A percentile compares a stretch with the other conserved stretches of the same genome.
phyloP scores from a whole-genome alignment of 2,888 invertebrate species.

The Ditula angustiorana region DNA sequence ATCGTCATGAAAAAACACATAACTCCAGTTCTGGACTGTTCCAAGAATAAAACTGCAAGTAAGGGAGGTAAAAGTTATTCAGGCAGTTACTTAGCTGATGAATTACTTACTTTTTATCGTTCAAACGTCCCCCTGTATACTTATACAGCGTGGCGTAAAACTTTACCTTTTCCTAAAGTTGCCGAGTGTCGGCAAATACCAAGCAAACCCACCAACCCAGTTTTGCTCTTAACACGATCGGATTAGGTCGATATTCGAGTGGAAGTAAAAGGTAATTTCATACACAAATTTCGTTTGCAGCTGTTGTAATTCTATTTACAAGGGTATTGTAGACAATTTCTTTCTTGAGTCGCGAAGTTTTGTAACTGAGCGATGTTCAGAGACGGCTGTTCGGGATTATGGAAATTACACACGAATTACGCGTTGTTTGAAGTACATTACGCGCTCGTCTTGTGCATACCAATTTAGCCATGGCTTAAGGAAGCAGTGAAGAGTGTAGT shows the following conservation, averaged over 20 bases:
- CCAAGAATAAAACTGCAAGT: constrained; percentile 4
- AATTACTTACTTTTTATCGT: constrained; percentile 57
- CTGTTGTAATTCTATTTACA: constrained; percentile 42
- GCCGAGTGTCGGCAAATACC: constrained; percentile 48
- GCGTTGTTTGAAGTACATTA: not conserved
- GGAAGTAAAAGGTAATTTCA: constrained; percentile 37
- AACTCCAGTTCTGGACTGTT: not conserved
- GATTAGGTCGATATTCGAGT: constrained; percentile 45
- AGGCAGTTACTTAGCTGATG: constrained; percentile 46
- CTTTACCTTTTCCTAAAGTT: constrained; percentile 55
- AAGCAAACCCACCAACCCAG: constrained; percentile 35
- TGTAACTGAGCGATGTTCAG: constrained; percentile 35
- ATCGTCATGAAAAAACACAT: no score
- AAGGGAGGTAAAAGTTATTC: constrained; percentile 29
- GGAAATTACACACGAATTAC: constrained; percentile 20
- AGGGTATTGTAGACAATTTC: constrained; percentile 42
- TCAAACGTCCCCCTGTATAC: constrained; percentile 49
- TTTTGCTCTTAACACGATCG: constrained; percentile 36
- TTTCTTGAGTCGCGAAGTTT: constrained; percentile 36
- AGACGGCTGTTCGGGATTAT: constrained; percentile 32
- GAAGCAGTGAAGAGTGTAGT: not conserved
- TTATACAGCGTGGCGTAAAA: constrained; percentile 66
- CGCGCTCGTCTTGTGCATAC: not conserved
- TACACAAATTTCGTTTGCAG: constrained; percentile 38
- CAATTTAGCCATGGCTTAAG: not conserved